Base-by-base conservation (phyloP, 2,797 vertebrate species). In the Setipinna tenuifilis region DNA sequence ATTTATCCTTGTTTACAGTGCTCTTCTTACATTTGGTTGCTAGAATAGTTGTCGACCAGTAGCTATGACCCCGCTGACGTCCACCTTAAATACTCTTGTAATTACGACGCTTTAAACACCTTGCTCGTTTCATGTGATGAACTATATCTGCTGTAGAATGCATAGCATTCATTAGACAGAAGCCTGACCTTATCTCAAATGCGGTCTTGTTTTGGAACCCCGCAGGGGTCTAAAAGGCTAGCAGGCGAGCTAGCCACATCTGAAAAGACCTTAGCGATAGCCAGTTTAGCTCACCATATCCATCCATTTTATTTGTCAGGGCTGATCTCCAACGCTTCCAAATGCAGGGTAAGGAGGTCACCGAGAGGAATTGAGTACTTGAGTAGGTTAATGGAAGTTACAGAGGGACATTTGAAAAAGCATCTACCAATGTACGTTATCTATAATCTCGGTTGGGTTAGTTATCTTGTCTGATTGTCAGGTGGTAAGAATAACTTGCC, bases 291-390 rank as follows among this genome's bases (percentile, higher is more conserved):
- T 78, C 19, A 78, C 35, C 71, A 21, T 78, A 44, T 44, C 71
- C 71, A 78, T 78, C 71, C 71, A 78, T 78, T 78, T 78, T 78
- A 78, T 78, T 78, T 78, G 71, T 78, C 71, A 25, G 71, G 35
- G 71, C 41, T 78, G 71, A 41, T 41, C 71, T 41, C 35, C 19
- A 71, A 71, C 28, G 71, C 35, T 44, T 41, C 71, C 35, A 78
- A 78, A 78, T 78, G 71, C 35, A 78, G 71, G 35, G 71, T 44
- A 78, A 44, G 71, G 71, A 41, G 71, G 71, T 78, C 35, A 78
- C 35, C 71, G 41, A 78, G 71, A 21, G 71, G 71, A 21, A 25
- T 78, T 78, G 35, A 19, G 71, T 78, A 78, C 31, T 44, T 35
- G 0, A 5, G 16, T 44, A 78, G 6, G 71, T 9, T 78, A 78